Evolutionary conservation across 2,113 vertebrate species (phyloP), one percentile per base, ranked within the genome.

Genomic region (Sinocyclocheilus maitianheensis): DNA sequence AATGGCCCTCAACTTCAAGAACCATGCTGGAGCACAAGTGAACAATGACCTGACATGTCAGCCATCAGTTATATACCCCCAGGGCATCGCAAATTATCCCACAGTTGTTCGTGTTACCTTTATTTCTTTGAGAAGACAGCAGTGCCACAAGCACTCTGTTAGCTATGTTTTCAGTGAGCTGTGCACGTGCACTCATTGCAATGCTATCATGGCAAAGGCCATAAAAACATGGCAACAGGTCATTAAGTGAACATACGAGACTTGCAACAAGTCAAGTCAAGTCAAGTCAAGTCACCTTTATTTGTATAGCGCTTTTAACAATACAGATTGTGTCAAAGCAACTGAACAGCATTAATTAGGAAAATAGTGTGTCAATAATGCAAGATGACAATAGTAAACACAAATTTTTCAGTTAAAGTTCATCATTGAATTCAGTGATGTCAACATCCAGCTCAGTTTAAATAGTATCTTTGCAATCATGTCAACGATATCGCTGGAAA

Each of bases 181-280:
- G 30, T 34, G 30, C 30, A 34, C 30, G 30, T 34, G 30, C 30
- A 34, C 30, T 34, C 30, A 34, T 34, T 34, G 30, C 30, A 34
- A 34, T 34, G 30, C 30, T 34, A 34, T 34, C 30, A 34, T 34
- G 30, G 30, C 30, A 81, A 55, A 84, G 83, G 58, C 75, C 58
- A 58, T 81, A 65, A 87, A 87, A 87, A 58, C 86, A 87, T 74
- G 14, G 9, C 18, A 37, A 74, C 30, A 34, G 30, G 30, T 34
- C 30, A 34, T 43, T 43, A 43, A 43, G 9, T 12, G 18, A 30
- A 37, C 58, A 34, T n/a, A 65, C 65, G 37, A 37, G 37, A 37
- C 37, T 37, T 37, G 37, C 37, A 34, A 26, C 26, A 26, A 26
- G 26, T 26, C 34, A 37, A 37, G 34, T 37, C 34, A 37, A 37